Percentiles rank a stretch among this genome's conserved stretches.
Conservation (phyloP, 2,797 vertebrate species). For the Pangasius djambal region DNA sequence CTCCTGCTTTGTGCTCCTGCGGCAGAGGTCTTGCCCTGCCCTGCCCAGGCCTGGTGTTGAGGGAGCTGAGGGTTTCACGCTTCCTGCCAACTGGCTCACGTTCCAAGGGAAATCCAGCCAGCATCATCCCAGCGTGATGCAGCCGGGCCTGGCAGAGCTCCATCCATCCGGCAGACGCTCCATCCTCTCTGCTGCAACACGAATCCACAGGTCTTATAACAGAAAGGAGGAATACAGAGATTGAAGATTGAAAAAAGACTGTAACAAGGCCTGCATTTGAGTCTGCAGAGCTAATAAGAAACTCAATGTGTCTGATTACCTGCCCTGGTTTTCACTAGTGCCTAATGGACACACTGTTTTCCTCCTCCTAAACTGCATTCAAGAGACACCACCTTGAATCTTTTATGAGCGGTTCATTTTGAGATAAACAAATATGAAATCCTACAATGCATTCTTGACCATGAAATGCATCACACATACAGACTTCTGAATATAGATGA, state of each 20-base stretch:
- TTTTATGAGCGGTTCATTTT: constrained; percentile 39
- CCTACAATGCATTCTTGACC: constrained; percentile 68
- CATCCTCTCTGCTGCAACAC: constrained; percentile 47
- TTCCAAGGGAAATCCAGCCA: constrained; percentile 68
- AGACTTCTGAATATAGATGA: constrained; percentile 68
- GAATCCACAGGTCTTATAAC: constrained; percentile 55
- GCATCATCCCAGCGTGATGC: constrained; percentile 65
- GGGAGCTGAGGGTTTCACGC: constrained; percentile 24
- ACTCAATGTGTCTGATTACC: background rate
- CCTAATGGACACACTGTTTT: constrained; percentile 3
- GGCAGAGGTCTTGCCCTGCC: constrained; percentile 44
- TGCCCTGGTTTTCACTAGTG: background rate
- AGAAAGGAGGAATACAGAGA: background rate
- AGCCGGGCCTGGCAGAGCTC: constrained; percentile 62
- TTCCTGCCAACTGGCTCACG: constrained; percentile 64
- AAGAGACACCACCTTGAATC: constrained; percentile 47
- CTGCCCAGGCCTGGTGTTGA: constrained; percentile 37
- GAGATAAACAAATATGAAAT: constrained; percentile 61
- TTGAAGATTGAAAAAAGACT: too few species aligned
- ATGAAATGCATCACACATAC: constrained; percentile 59
- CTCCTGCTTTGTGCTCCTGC: constrained; percentile 39
- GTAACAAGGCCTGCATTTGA: background rate
- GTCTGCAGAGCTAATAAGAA: background rate
- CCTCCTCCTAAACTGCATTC: background rate
- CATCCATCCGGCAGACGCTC: constrained; percentile 54